phyloP scores from a whole-genome alignment of 2,797 vertebrate species.

The Harpagifer antarcticus region DNA sequence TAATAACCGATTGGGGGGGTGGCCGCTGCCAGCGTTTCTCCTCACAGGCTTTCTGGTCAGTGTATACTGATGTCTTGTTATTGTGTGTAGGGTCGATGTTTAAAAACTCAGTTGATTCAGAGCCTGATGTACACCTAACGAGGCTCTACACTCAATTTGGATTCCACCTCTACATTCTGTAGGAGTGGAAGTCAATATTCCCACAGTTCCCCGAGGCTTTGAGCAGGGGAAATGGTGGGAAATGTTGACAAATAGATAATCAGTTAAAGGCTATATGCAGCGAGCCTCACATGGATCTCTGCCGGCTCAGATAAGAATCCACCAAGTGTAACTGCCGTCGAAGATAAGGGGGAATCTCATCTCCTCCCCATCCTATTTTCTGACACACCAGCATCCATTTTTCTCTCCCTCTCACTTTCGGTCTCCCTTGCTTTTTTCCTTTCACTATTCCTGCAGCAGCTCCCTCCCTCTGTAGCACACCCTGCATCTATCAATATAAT shows the following conservation, averaged over 20 bases:
- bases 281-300: slow-evolving; percentile 67
- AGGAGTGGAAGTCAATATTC: slow-evolving; percentile 70
- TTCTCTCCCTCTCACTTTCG: slow-evolving; percentile 22
- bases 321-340: slow-evolving; percentile 74
- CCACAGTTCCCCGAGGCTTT: slow-evolving; percentile 48
- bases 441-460: slow-evolving; percentile 14
- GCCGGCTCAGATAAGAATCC: slow-evolving; percentile 75
- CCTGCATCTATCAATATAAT: not conserved
- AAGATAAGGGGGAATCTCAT: slow-evolving; percentile 79
- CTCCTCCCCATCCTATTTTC: slow-evolving; percentile 58
- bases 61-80: slow-evolving; percentile 35
- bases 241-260: slow-evolving; percentile 81
- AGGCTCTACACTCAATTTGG: slow-evolving; percentile 51
- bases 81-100: slow-evolving; percentile 39
- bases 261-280: slow-evolving; percentile 74
- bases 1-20: slow-evolving; percentile 20
- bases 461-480: slow-evolving; percentile 14
- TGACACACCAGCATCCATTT: slow-evolving; percentile 57
- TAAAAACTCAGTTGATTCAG: slow-evolving; percentile 49
- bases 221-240: slow-evolving; percentile 60
- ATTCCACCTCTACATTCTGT: slow-evolving; percentile 58
- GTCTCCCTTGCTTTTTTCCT: slow-evolving; percentile 16
- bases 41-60: slow-evolving; percentile 22
- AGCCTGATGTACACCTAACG: slow-evolving; percentile 14
- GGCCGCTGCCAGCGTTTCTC: slow-evolving; percentile 17